Conservation (phyloP, 2,113 vertebrate species). For the Atherinomorus stipes region DNA sequence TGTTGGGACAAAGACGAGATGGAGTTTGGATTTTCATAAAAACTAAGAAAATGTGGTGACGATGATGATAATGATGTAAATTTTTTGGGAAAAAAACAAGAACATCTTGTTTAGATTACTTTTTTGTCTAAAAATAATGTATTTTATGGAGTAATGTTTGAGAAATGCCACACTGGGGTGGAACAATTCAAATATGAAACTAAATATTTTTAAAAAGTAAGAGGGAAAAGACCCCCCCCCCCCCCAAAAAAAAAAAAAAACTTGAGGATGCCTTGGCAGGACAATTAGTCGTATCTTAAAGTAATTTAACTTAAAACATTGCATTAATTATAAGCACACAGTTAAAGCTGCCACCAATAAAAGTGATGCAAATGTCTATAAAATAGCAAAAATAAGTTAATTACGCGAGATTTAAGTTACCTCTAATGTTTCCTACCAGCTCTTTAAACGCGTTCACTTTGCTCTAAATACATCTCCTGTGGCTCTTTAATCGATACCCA, state of each 20-base stretch:
- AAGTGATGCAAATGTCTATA: background rate
- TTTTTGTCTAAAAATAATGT: too few species aligned
- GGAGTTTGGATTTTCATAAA: background rate
- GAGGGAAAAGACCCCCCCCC: too few species aligned
- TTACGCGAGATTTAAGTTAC: background rate
- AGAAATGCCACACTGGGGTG: too few species aligned
- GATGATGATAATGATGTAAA: too few species aligned
- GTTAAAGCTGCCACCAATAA: background rate
- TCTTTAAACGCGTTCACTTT: background rate
- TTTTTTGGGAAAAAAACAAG: too few species aligned
- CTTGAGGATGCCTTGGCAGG: too few species aligned
- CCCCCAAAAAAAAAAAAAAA: background rate
- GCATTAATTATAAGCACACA: background rate
- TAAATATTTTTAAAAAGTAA: too few species aligned
- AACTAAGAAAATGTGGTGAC: too few species aligned
- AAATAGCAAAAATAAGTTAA: constrained; percentile 2
- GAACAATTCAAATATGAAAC: too few species aligned
- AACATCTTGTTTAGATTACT: too few species aligned
- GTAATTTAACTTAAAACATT: background rate
- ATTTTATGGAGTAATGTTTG: too few species aligned
- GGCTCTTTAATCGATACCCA: background rate
- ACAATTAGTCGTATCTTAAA: too few species aligned
- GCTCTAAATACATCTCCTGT: background rate
- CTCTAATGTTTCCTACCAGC: background rate
- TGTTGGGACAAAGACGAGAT: background rate